A percentile compares a stretch with the other conserved stretches of the same genome.
Evolutionary conservation across 2,797 vertebrate genomes (phyloP).

Genomic region (Spheniscus humboldti): DNA sequence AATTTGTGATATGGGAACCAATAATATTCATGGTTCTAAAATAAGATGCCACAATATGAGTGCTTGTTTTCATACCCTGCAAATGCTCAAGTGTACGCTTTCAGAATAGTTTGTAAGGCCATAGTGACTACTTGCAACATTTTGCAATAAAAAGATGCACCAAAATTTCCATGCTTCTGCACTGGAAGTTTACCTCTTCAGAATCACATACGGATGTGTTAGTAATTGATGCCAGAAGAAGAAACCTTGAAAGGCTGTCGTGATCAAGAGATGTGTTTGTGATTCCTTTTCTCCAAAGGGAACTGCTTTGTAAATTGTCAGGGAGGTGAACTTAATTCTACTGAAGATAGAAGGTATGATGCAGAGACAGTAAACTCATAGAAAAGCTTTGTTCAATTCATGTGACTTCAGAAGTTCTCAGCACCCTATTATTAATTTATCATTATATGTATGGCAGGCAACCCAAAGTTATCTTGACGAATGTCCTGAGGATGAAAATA

Average conservation of each 20-base stretch:
- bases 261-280: background rate
- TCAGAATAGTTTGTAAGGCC: background rate
- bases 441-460: constrained; percentile 78
- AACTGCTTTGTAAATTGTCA: background rate
- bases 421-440: constrained; percentile 62
- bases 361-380: background rate
- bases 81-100: background rate
- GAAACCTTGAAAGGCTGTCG: background rate
- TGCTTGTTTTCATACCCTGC: background rate
- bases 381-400: constrained; percentile 3
- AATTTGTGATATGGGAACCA: background rate
- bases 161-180: background rate
- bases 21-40: background rate
- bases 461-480: constrained; percentile 81
- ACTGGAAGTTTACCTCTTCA: background rate
- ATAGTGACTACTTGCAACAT: background rate
- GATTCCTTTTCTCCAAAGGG: background rate
- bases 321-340: background rate
- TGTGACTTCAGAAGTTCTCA: constrained; percentile 15
- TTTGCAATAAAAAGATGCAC: background rate
- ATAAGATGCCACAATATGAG: background rate
- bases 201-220: background rate
- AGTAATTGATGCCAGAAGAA: background rate
- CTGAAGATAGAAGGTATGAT: background rate
- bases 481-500: constrained; percentile 77